Base-by-base conservation (phyloP, 2,888 invertebrate species). In the Drosophila picticornis region DNA sequence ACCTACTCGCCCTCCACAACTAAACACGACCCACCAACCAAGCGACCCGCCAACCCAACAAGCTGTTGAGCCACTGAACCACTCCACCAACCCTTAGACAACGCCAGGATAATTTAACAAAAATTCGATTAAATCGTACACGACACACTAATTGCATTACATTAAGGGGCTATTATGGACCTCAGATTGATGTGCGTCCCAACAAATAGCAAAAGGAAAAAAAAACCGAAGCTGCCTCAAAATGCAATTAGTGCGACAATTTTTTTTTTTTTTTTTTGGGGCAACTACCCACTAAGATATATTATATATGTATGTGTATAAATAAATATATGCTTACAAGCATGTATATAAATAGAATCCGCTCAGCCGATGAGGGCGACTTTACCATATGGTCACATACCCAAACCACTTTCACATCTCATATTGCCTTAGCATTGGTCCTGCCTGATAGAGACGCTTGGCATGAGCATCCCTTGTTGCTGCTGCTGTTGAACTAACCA, bases 61-160 rank as follows among this genome's bases (percentile, higher is more conserved):
- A 52, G 67, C 63, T 40, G 57, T 36, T 58, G 13, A 61, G 51
- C 62, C 62, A 69, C 38, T 58, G 19, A 55, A 40, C 57, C 53
- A 48, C 46, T 34, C 51, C 27, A 31, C n/a, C 75, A 58, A 72
- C 72, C 80, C 78, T 66, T 72, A 70, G 55, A 53, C 57, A 61
- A 57, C 48, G 67, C 59, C 80, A 48, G 76, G 68, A 81, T 80
- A 81, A 88, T 86, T 86, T 75, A 63, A 80, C 74, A 75, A 69
- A 72, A 88, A 85, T 84, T 86, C 89, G 79, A 86, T 85, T 85
- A 88, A 81, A 75, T 58, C 67, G 75, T 72, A 75, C 68, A 77
- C 63, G 62, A 67, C 57, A 59, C 60, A 65, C 66, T 84, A 85
- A 85, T 89, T 86, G 82, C 76, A 82, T 86, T 86, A 86, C 75